Conservation (phyloP, 1,140 invertebrate genomes). For the Leptoteleia sp. region DNA sequence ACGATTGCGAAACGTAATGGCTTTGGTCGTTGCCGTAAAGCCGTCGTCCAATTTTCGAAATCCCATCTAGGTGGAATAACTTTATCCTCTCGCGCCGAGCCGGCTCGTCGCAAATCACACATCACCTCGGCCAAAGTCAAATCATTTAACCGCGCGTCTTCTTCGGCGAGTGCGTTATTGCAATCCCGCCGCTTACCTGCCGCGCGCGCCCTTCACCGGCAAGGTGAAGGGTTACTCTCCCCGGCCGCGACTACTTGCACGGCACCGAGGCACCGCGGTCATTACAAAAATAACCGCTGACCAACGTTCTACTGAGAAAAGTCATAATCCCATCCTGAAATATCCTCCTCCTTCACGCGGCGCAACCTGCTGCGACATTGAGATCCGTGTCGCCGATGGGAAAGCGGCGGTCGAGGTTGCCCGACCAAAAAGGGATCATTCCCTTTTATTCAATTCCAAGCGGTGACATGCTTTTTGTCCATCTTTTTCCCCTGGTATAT, state of each 20-base stretch:
- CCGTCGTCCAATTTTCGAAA: no score
- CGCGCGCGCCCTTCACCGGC: constrained; percentile 43
- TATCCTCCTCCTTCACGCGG: constrained; percentile 37
- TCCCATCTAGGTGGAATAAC: background rate
- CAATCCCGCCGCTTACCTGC: constrained; percentile 33
- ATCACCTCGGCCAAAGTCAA: constrained; percentile 40
- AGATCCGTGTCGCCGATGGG: constrained; percentile 13
- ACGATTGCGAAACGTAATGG: no score
- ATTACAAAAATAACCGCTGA: constrained; percentile 82
- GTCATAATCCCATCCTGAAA: constrained; percentile 80
- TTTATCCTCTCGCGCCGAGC: constrained; percentile 3
- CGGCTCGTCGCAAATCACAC: constrained; percentile 26
- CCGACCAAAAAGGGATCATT: no score
- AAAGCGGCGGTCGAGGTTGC: constrained; percentile 13
- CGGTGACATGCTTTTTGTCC: no score
- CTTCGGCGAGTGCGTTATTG: constrained; percentile 40
- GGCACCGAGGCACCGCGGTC: constrained; percentile 70
- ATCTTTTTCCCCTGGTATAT: no score
- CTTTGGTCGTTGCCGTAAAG: no score
- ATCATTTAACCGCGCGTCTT: constrained; percentile 50
- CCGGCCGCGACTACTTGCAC: constrained; percentile 63
- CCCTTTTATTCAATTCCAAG: no score
- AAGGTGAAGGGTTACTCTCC: constrained; percentile 70
- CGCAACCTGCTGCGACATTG: constrained; percentile 41
- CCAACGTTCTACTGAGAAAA: constrained; percentile 82